A percentile compares a stretch with the other conserved stretches of the same genome.
These are phyloP conservation scores for Scaptodrosophila latifasciaeformis DNA, from an alignment of 2,888 invertebrate genomes.

Conservation along the genomic window DNA sequence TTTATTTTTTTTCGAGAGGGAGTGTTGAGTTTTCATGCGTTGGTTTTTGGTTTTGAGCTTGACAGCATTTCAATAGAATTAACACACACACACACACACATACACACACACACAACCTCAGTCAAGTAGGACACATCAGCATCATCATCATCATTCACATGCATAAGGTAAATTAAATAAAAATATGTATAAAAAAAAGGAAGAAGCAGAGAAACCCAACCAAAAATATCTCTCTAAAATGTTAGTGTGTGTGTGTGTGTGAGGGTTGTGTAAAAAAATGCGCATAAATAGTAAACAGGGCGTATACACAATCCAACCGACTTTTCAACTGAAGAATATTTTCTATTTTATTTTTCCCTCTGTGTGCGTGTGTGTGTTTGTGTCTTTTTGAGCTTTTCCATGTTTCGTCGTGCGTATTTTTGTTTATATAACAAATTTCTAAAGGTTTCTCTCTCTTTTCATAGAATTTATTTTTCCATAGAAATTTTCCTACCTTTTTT, in stretches of 20 bases:
- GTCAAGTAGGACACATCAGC: conserved; percentile 18
- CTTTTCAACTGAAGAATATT: conserved; percentile 35
- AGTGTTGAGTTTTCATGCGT: conserved; percentile 64
- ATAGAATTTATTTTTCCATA: too few species aligned
- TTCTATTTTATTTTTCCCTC: not conserved
- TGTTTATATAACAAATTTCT: conserved; percentile 27
- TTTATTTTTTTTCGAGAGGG: too few species aligned
- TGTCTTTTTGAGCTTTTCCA: not conserved
- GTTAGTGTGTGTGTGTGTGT: conserved; percentile 27
- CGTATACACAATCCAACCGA: conserved; percentile 38
- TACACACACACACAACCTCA: conserved; percentile 14
- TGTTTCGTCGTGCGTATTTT: not conserved
- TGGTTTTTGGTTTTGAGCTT: conserved; percentile 63
- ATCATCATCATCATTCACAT: conserved; percentile 8
- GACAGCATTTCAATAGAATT: conserved; percentile 70
- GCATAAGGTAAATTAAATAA: conserved; percentile 60
- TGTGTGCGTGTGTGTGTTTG: not conserved
- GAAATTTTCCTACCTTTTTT: too few species aligned
- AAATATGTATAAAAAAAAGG: conserved; percentile 43
- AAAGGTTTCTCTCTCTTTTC: conserved; percentile 29
- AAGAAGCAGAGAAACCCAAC: conserved; percentile 15
- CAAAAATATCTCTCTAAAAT: conserved; percentile 38
- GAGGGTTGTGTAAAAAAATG: conserved; percentile 39
- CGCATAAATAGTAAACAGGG: conserved; percentile 56
- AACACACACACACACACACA: conserved; percentile 40